These are phyloP conservation scores for Drymodes brunneopygia DNA, from an alignment of 2,113 vertebrate species.

Conservation along the genomic window DNA sequence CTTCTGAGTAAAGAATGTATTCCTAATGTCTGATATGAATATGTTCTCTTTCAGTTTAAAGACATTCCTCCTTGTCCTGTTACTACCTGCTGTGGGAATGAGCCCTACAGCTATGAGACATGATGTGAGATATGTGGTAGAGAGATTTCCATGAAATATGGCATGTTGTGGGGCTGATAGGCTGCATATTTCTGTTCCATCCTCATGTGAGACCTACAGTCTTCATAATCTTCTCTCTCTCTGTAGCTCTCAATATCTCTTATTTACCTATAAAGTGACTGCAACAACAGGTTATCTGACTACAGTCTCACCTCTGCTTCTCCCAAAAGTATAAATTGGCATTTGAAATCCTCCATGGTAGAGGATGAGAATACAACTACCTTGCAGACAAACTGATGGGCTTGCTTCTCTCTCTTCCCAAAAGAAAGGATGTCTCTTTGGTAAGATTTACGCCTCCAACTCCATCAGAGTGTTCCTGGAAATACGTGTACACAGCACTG, in stretches of 20 bases:
- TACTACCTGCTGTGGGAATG: not conserved
- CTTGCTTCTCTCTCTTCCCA: not conserved
- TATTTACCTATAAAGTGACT: not conserved
- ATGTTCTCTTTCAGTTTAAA: not conserved
- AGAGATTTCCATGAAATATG: not conserved
- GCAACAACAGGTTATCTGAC: not conserved
- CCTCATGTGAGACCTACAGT: not conserved
- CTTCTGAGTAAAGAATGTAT: not conserved
- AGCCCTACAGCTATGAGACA: not conserved
- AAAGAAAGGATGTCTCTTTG: not conserved
- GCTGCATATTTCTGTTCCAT: not conserved
- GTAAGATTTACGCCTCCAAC: rapidly evolving
- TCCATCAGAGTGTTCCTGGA: not conserved
- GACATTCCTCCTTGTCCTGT: not conserved
- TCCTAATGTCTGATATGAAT: not conserved
- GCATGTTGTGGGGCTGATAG: not conserved
- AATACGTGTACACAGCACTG: not conserved
- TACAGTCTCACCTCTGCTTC: not conserved
- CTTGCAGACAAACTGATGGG: not conserved
- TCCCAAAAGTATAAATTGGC: not conserved
- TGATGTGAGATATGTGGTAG: not conserved
- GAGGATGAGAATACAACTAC: not conserved
- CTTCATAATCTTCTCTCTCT: not conserved
- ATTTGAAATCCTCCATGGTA: not conserved
- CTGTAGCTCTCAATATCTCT: not conserved